phyloP scores from a whole-genome alignment of 2,797 vertebrate species.

The Podarcis lilfordi region DNA sequence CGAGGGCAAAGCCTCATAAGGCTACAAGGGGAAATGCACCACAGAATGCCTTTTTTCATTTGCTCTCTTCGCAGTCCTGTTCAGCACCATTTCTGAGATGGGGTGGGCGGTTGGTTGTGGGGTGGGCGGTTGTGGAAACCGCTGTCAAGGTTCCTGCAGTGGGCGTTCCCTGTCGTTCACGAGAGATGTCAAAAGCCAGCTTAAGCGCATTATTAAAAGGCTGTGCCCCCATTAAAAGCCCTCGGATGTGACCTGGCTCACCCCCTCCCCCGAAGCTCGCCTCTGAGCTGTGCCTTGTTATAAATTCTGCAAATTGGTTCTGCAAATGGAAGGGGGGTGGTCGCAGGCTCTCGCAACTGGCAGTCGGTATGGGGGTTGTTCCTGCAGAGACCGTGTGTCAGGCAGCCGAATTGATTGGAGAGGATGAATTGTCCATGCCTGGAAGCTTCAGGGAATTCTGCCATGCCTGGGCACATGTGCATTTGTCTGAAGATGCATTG shows the following conservation, averaged over 20 bases:
- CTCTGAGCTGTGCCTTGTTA: neutral
- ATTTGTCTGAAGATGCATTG: too few species aligned
- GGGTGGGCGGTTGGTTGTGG: neutral
- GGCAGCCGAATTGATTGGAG: neutral
- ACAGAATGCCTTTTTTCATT: neutral
- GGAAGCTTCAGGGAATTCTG: neutral
- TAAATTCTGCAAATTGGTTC: conserved; percentile 37
- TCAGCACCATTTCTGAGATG: neutral
- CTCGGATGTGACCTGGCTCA: neutral
- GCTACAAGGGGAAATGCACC: too few species aligned
- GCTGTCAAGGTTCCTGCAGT: neutral
- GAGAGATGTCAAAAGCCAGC: neutral
- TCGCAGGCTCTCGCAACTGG: rapidly evolving
- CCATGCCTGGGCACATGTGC: too few species aligned
- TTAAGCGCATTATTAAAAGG: conserved; percentile 21
- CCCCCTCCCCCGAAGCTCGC: conserved; percentile 21
- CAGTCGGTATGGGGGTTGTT: rapidly evolving
- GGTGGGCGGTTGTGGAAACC: neutral
- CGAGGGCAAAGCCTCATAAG: too few species aligned
- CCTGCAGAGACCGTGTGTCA: neutral
- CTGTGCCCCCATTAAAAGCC: conserved; percentile 36
- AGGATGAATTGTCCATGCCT: neutral
- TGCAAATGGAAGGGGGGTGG: neutral
- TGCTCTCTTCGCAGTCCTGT: neutral
- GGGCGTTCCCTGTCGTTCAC: neutral